Percentiles rank a stretch among this genome's conserved stretches.
Conservation (phyloP, 2,113 vertebrate species). For the Xenopus laevis region DNA sequence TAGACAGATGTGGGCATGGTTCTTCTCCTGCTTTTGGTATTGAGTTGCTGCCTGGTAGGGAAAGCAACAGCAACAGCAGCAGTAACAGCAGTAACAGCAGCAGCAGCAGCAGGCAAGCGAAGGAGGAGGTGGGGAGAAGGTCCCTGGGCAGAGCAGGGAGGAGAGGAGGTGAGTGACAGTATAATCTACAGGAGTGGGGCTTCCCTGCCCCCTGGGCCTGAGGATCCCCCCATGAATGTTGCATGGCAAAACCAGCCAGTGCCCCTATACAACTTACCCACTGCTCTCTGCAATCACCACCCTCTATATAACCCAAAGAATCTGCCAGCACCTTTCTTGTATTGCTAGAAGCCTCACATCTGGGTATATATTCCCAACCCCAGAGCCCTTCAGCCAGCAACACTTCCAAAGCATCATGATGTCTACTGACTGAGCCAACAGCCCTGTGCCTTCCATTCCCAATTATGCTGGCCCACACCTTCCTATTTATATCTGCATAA, state of each 20-base stretch:
- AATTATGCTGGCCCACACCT: background rate
- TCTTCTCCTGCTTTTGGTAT: slow-evolving; percentile 20
- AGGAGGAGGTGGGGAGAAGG: slow-evolving; percentile 30
- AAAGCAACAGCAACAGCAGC: slow-evolving; percentile 9
- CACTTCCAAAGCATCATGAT: background rate
- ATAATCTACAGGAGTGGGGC: slow-evolving; percentile 4
- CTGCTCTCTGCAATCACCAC: background rate
- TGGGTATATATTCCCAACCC: too few relatives aligned
- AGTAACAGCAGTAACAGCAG: too few relatives aligned
- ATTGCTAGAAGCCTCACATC: background rate
- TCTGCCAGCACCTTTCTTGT: background rate
- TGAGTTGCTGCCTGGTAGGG: slow-evolving; percentile 31
- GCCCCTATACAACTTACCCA: background rate
- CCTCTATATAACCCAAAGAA: background rate
- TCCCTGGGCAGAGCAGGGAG: slow-evolving; percentile 4
- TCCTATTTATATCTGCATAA: background rate
- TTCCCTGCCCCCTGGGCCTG: slow-evolving; percentile 5
- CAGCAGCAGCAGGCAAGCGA: slow-evolving; percentile 17
- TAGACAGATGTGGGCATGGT: background rate
- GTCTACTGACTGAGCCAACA: background rate
- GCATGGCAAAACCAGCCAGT: background rate
- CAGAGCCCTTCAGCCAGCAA: background rate
- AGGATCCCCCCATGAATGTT: slow-evolving; percentile 2
- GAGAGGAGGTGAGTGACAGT: slow-evolving; percentile 36
- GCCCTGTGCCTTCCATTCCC: background rate